These are phyloP conservation scores for Struthidea cinerea DNA, from an alignment of 2,113 vertebrate genomes.

Conservation along the genomic window DNA sequence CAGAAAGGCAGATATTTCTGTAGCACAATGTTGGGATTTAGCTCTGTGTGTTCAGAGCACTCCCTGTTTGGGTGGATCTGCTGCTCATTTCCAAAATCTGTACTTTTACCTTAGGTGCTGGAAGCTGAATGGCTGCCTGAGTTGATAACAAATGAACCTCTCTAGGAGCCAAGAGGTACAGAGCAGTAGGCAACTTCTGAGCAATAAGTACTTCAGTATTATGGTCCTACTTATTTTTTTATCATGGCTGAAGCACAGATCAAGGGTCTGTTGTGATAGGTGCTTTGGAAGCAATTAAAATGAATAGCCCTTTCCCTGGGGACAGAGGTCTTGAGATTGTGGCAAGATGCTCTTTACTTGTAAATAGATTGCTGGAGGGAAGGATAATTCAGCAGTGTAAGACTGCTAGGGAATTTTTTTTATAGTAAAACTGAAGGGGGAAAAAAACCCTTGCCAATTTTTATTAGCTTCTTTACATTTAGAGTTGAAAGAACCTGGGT, in stretches of 20 bases:
- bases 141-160: neutral
- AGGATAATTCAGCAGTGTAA: neutral
- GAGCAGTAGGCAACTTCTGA: neutral
- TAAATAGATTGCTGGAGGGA: conserved; percentile 33
- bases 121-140: neutral
- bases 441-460: neutral
- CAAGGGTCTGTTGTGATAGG: neutral
- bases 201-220: neutral
- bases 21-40: neutral
- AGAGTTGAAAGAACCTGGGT: conserved; percentile 22
- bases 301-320: conserved; percentile 14
- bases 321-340: conserved; percentile 5
- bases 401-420: neutral
- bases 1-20: neutral
- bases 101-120: neutral
- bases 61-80: neutral
- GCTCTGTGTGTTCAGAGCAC: neutral
- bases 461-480: neutral
- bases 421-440: neutral
- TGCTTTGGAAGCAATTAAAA: conserved; percentile 56
- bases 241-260: neutral
- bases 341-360: conserved; percentile 7
- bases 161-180: neutral
- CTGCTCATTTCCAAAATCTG: neutral
- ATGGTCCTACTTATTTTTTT: neutral